A percentile compares a stretch with the other conserved stretches of the same genome.
Evolutionary conservation across 2,113 vertebrate species (phyloP).

Genomic region (Caranx melampygus): DNA sequence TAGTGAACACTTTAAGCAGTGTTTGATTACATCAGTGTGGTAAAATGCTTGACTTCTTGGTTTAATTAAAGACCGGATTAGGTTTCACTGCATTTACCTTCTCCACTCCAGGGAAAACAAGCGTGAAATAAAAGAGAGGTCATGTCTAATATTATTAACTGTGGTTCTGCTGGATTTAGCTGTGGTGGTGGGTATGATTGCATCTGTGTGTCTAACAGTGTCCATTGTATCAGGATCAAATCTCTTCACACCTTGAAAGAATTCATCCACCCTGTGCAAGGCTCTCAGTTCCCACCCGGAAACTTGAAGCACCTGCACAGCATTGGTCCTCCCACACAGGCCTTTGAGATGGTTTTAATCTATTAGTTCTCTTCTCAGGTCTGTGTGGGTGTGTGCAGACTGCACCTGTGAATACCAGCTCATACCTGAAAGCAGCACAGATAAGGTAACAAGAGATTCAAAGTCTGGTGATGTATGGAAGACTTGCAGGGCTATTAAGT

Average conservation of each 20-base stretch:
- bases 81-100: not conserved
- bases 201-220: not conserved
- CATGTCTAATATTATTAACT: slow-evolving; percentile 1
- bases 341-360: too few species aligned
- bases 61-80: slow-evolving; percentile 47
- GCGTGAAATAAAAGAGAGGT: not conserved
- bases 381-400: not conserved
- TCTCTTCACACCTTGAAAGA: too few species aligned
- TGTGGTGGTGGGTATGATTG: not conserved
- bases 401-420: not conserved
- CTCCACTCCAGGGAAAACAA: not conserved
- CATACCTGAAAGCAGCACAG: too few species aligned
- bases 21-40: not conserved
- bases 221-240: too few species aligned
- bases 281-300: too few species aligned
- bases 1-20: slow-evolving; percentile 7
- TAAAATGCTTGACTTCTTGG: slow-evolving; percentile 12
- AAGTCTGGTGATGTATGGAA: too few species aligned
- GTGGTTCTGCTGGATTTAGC: not conserved
- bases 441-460: too few species aligned
- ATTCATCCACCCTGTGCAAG: too few species aligned
- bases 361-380: too few species aligned
- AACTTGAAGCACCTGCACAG: too few species aligned
- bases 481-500: too few species aligned
- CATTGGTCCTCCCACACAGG: too few species aligned